phyloP scores from a whole-genome alignment of 2,113 vertebrate species.

The Eretmochelys imbricata region DNA sequence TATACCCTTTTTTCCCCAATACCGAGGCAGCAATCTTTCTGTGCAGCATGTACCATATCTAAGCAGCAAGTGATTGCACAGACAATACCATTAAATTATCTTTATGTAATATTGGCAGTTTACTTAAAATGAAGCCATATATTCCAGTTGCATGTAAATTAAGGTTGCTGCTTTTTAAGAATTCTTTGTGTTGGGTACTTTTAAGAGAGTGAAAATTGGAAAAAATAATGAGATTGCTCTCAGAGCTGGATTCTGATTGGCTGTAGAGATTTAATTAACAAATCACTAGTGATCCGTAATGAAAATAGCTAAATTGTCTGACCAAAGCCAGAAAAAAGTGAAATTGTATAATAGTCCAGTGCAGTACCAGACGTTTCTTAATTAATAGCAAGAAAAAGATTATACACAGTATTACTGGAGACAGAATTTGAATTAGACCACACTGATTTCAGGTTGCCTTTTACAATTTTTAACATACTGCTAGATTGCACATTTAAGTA shows the following conservation, averaged over 20 bases:
- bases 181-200: background rate
- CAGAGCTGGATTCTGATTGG: background rate
- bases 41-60: background rate
- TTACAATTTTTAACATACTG: background rate
- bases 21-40: background rate
- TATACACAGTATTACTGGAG: background rate
- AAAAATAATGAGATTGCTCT: background rate
- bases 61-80: constrained; percentile 19
- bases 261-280: constrained; percentile 1
- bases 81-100: constrained; percentile 52
- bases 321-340: background rate
- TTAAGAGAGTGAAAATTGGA: background rate
- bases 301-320: background rate
- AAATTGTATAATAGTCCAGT: background rate
- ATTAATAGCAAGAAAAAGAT: background rate
- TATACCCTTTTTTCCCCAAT: background rate
- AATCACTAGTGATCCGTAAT: background rate
- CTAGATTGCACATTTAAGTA: background rate
- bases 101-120: constrained; percentile 27
- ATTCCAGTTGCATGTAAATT: background rate
- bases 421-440: background rate
- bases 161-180: background rate
- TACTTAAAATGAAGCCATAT: background rate
- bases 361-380: background rate
- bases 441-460: background rate